These are phyloP conservation scores for Parazoanthus swiftii DNA, from an alignment of 92 coral and sea anemone genomes.

Conservation along the genomic window DNA sequence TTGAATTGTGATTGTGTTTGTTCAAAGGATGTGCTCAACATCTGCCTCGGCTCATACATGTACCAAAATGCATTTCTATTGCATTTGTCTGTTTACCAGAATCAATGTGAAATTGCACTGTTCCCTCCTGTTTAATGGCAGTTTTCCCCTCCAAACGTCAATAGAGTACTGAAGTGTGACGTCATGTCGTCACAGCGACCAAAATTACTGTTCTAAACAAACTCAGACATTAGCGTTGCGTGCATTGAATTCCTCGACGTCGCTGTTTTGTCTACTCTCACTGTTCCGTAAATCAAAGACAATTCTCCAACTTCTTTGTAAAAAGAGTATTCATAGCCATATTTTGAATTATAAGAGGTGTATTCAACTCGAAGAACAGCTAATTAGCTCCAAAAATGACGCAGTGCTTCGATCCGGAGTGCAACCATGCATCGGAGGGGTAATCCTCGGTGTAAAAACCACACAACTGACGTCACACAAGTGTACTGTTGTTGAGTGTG, in stretches of 20 bases:
- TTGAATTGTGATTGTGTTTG: no score
- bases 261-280: not conserved
- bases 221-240: not conserved
- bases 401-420: conserved; percentile 1
- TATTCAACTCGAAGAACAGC: not conserved
- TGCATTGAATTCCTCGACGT: not conserved
- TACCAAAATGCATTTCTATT: no score
- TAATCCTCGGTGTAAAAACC: no score
- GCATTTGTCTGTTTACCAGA: no score
- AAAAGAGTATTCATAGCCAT: not conserved
- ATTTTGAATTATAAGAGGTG: not conserved
- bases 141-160: no score
- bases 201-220: conserved; percentile 1
- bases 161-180: not conserved
- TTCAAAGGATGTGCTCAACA: no score
- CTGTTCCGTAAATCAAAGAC: not conserved
- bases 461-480: no score
- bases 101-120: no score
- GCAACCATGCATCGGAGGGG: not conserved
- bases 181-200: not conserved
- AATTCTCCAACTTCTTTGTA: not conserved
- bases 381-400: not conserved
- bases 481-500: no score
- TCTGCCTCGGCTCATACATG: no score
- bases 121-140: no score